Base-by-base conservation (phyloP, 2,797 vertebrate genomes). In the Chloroceryle inda region DNA sequence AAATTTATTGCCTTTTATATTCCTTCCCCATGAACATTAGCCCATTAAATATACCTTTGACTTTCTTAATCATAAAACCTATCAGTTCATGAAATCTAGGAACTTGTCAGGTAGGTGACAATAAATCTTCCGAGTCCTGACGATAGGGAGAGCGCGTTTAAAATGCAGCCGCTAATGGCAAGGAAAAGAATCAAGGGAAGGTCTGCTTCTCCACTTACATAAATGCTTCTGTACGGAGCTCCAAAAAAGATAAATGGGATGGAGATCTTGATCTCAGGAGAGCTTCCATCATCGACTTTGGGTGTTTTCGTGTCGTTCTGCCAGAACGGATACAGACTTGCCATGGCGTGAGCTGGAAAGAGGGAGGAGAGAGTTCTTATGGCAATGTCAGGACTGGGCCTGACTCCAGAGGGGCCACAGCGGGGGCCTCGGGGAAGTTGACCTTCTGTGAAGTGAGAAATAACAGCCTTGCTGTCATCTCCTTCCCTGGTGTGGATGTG, bases 241-340 rank as follows among this genome's bases (percentile, higher is more conserved):
- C 98, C 99, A 62, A 99, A 99, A 97, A 99, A 99, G 96, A 99
- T 79, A 84, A 99, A 99, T 1, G 99, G 98, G 62, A 99, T 87
- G 31, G 98, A 98, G 85, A 99, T 87, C 92, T 97, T 97, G 83
- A 99, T 98, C 98, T 99, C 99, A 1, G 98, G 88, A 33, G 99
- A 99, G 97, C 99, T 99, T 83, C 99, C 99, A 64, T 99, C 99
- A 7, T 99, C 99, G 88, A 99, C 99, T 97, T 99, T 99, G 69
- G 99, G 99, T 13, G 99, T 99, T 98, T 99, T 99, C 24, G 99
- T 98, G 97, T 99, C 98, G 15, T 98, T 98, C 74, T 98, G 98
- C 98, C 99, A 99, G 97, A 98, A 99, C 0, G 99, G 99, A 92
- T 99, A 99, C 95, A 99, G 97, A 95, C 98, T 98, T 13, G 98